Evolutionary conservation across 1,140 invertebrate genomes (phyloP), one percentile per base, ranked within the genome.

Genomic region (Leptopilina boulardi): DNA sequence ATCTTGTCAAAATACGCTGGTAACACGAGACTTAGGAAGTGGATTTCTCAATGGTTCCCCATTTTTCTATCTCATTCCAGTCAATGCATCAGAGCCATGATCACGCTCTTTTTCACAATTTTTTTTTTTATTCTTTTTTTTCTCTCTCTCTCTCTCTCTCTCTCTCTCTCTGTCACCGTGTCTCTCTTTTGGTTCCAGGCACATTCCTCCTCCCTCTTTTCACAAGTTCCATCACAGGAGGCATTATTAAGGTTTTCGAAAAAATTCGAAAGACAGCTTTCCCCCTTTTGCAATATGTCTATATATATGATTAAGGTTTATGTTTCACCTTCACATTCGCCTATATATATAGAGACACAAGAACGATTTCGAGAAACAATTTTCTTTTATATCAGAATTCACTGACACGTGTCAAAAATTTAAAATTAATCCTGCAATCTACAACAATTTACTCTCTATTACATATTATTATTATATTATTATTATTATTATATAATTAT

Each of bases 1-100:
- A 89, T 89, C 89, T 86, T 91, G 90, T 91, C 89, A 91, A 91
- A 91, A 91, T 91, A 91, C 87, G 82, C 82, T 71, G 80, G 90
- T 90, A 91, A 91, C 85, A 86, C 85, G 90, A 91, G 87, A 89
- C 81, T 84, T 89, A 89, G 89, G 89, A 90, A 91, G 87, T 90
- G 85, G 88, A 87, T 88, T 89, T 89, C 86, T 90, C 86, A 90
- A 89, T 89, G 86, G 88, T 82, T 70, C 81, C 78, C 77, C 78
- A 66, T 66, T 66, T 30, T 30, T 66, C 59, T 66, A 66, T 66
- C 59, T 66, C 59, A 30, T 66, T 66, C 59, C 59, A 66, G 59
- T 80, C 34, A 38, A 73, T 73, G 71, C 23, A 5, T 51, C 34
- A 47, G 42, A 73, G 77, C 51, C 71, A 47, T 38, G 72, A 73